Evolutionary conservation across 1,140 invertebrate genomes (phyloP), one percentile per base, ranked within the genome.

Genomic region (Drosophila baimaii): DNA sequence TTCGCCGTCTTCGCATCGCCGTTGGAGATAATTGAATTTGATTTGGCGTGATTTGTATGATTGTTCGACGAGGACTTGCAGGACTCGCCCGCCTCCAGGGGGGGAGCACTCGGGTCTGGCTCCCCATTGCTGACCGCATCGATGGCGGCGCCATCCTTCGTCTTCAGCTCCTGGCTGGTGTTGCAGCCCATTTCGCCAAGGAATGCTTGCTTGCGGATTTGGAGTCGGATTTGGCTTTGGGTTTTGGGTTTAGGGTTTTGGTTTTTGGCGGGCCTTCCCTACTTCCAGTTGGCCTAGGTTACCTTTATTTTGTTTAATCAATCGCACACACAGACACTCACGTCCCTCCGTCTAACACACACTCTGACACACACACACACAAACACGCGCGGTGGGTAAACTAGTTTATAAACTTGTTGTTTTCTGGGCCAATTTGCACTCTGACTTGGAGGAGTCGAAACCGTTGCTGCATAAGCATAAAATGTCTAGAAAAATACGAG

Each of bases 151-250:
- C 83, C 90, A 59, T 91, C 90, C 80, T 91, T 91, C 54, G 90
- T 91, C 63, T 91, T 91, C 51, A 91, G 77, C 79, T 91, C 90
- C 65, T 91, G 90, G 77, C 90, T 91, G 46, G 90, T 91, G 54
- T 91, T 91, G 81, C 90, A 91, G 77, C 90, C 90, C 90, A 91
- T 91, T 69, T 47, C 68, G 66, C n/a, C 51, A 8, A 49, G 59
- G 75, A 41, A n/a, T n/a, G n/a, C 63, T 61, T 55, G 29, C 15
- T 21, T 65, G 33, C 12, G 21, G 46, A 25, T 21, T 46, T 39
- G 21, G 15, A 19, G 10, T 23, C 7, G 49, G 49, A 49, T 43
- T 43, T 71, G 46, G 68, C 19, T 71, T 56, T 43, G 61, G n/a
- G 25, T 21, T 65, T 44, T 17, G 9, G 46, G 47, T 10, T 47